Evolutionary conservation across 2,797 vertebrate species (phyloP).

Genomic region (Gallinago nigripennis): DNA sequence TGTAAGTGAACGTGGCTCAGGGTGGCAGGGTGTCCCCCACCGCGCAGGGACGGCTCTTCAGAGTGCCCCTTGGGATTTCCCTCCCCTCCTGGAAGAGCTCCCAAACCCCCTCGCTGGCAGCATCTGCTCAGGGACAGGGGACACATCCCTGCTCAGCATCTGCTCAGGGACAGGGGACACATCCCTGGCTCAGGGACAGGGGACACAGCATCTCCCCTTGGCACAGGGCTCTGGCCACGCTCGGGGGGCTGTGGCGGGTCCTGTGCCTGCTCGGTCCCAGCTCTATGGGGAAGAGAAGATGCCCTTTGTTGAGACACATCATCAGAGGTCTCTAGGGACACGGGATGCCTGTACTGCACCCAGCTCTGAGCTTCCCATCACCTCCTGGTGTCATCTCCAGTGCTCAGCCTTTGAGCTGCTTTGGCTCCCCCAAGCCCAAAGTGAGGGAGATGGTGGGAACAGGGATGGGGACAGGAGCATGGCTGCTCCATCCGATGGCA

Average conservation of each 20-base stretch:
- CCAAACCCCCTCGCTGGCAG: rapidly evolving
- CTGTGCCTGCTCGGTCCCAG: neutral
- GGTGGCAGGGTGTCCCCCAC: neutral
- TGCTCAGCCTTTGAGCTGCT: neutral
- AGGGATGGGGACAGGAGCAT: rapidly evolving
- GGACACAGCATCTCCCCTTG: neutral
- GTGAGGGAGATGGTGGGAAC: neutral
- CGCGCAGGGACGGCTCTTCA: rapidly evolving
- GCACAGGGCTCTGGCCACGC: rapidly evolving
- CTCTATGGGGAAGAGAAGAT: neutral
- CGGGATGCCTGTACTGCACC: rapidly evolving
- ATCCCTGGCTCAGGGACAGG: neutral
- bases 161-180: too few species aligned
- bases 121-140: neutral
- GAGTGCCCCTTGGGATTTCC: neutral
- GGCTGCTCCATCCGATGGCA: neutral
- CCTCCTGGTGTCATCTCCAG: neutral
- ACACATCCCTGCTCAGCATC: too few species aligned
- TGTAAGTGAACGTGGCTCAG: rapidly evolving
- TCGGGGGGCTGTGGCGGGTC: rapidly evolving
- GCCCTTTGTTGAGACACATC: rapidly evolving
- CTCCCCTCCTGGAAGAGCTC: neutral
- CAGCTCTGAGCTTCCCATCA: neutral
- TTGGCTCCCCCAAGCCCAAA: neutral
- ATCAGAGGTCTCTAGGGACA: neutral